A percentile compares a stretch with the other conserved stretches of the same genome.
phyloP scores from a whole-genome alignment of 2,888 invertebrate species.

The Microplitis deprimator region DNA sequence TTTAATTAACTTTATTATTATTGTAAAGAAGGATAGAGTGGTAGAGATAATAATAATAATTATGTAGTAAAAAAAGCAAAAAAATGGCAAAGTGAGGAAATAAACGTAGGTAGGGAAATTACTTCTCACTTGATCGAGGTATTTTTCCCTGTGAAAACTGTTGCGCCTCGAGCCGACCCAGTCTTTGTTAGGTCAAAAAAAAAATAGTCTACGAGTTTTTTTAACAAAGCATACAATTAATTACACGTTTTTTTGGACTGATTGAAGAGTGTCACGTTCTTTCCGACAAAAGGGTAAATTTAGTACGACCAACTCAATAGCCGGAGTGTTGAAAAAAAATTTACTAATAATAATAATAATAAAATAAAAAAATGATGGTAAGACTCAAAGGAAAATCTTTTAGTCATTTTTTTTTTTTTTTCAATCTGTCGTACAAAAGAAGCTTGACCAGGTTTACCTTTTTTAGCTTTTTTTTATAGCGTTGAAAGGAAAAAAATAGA shows the following conservation, averaged over 20 bases:
- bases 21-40: too few species aligned
- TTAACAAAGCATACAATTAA: neutral
- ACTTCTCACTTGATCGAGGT: neutral
- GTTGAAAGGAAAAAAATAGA: neutral
- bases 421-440: neutral
- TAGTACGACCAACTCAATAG: neutral
- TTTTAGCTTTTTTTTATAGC: neutral
- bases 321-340: too few species aligned
- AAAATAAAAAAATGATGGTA: neutral
- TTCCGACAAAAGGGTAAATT: neutral
- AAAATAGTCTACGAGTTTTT: neutral
- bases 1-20: too few species aligned
- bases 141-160: slow-evolving; percentile 37
- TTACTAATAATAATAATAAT: neutral
- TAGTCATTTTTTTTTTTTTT: neutral
- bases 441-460: neutral
- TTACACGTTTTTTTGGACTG: neutral
- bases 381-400: neutral
- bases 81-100: neutral
- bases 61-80: neutral
- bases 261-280: neutral
- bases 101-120: neutral
- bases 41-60: too few species aligned
- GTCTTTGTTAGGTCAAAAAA: neutral
- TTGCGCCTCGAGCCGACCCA: slow-evolving; percentile 6